A percentile compares a stretch with the other conserved stretches of the same genome.
Evolutionary conservation across 2,113 vertebrate genomes (phyloP).

Genomic region (Mustela nigripes): DNA sequence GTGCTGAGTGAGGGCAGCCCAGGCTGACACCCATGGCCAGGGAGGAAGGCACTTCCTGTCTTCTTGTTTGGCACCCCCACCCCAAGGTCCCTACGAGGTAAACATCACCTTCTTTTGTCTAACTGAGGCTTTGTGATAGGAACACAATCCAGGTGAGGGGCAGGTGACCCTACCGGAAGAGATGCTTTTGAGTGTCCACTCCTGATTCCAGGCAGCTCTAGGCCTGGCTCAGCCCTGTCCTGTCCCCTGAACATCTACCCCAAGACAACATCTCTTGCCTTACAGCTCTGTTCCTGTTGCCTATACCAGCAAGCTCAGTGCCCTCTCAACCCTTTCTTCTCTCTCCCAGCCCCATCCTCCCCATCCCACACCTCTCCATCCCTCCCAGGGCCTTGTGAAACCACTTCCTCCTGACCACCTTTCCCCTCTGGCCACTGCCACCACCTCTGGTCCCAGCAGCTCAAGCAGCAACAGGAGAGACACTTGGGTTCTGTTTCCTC

Average conservation of each 20-base stretch:
- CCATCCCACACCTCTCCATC: not conserved
- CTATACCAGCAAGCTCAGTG: not conserved
- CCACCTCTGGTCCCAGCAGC: not conserved
- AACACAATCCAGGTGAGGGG: not conserved
- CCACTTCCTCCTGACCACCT: not conserved
- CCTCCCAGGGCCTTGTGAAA: not conserved
- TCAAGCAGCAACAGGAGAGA: not conserved
- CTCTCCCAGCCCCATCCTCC: not conserved
- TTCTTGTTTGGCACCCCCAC: not conserved
- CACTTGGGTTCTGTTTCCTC: not conserved
- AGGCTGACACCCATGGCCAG: not conserved
- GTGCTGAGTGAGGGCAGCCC: not conserved
- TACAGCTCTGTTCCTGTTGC: not conserved
- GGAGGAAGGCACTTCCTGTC: not conserved
- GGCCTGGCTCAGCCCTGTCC: slow-evolving; percentile 11
- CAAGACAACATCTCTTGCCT: not conserved
- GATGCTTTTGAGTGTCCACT: not conserved
- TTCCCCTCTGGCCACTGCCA: not conserved
- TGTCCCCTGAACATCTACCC: not conserved
- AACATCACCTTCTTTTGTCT: not conserved
- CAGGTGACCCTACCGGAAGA: not conserved
- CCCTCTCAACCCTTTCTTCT: not conserved
- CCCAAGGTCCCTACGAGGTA: not conserved
- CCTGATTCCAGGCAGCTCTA: too few relatives aligned
- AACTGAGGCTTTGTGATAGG: not conserved